Percentiles rank a stretch among this genome's conserved stretches.
phyloP scores from a whole-genome alignment of 2,113 vertebrate species.

The Dipodomys merriami region DNA sequence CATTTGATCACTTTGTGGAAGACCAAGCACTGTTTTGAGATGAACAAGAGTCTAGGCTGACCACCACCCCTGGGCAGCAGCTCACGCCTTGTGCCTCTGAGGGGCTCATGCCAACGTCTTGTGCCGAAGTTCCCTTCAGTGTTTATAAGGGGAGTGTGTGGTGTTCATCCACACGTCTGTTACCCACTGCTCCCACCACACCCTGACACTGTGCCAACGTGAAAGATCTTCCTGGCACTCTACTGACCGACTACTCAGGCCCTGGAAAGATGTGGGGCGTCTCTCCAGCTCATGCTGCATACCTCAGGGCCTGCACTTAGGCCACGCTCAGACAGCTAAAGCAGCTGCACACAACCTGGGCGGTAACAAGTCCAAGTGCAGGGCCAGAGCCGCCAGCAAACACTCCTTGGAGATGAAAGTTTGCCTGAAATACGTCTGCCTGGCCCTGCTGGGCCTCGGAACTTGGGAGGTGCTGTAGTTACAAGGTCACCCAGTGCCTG shows the following conservation, averaged over 20 bases:
- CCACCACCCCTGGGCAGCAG: not conserved
- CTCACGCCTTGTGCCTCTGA: not conserved
- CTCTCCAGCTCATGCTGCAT: not conserved
- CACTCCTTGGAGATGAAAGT: not conserved
- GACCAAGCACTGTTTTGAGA: not conserved
- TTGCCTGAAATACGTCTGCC: not conserved
- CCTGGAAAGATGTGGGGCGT: not conserved
- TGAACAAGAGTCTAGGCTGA: not conserved
- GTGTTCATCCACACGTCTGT: not conserved
- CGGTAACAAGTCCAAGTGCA: fast-evolving
- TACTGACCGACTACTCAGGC: not conserved
- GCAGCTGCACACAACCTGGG: not conserved
- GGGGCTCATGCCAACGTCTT: not conserved
- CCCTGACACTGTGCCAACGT: not conserved
- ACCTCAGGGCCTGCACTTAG: not conserved
- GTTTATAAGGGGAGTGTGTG: fast-evolving
- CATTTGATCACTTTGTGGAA: not conserved
- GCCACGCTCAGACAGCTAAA: not conserved
- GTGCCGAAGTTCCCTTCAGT: not conserved
- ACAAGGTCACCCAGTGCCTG: not conserved
- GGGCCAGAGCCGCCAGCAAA: fast-evolving
- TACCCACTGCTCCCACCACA: not conserved
- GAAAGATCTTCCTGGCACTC: not conserved
- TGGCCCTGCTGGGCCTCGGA: not conserved
- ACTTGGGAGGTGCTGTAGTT: not conserved